phyloP scores from a whole-genome alignment of 2,888 invertebrate species.

The Nomada ferruginata region DNA sequence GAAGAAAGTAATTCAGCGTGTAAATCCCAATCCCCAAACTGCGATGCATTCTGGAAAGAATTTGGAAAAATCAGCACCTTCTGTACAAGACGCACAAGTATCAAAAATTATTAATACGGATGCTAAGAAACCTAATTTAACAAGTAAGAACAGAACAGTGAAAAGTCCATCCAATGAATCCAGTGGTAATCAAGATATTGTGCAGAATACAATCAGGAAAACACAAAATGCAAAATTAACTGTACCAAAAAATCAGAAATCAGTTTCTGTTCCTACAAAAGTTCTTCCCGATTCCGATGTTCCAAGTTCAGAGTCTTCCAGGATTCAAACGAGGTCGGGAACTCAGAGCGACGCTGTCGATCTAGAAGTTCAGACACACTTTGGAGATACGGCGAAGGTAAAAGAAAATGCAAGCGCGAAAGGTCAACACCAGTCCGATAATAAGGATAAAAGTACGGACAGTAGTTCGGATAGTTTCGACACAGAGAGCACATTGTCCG shows the following conservation, averaged over 20 bases:
- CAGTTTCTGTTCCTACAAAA: conserved; percentile 76
- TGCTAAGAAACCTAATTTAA: conserved; percentile 56
- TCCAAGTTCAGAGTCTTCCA: conserved; percentile 82
- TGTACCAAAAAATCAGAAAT: conserved; percentile 67
- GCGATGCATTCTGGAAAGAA: conserved; percentile 53
- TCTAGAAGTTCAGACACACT: conserved; percentile 48
- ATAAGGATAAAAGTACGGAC: conserved; percentile 82
- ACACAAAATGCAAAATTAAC: conserved; percentile 63
- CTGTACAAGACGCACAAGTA: conserved; percentile 66
- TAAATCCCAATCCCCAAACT: conserved; percentile 49
- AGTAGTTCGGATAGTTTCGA: conserved; percentile 73
- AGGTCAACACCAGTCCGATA: conserved; percentile 75
- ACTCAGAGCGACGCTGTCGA: conserved; percentile 70
- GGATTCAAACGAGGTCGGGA: conserved; percentile 81
- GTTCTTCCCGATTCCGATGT: conserved; percentile 80
- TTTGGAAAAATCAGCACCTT: conserved; percentile 58
- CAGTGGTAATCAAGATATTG: conserved; percentile 56
- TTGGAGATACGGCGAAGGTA: conserved; percentile 52
- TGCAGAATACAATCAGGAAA: conserved; percentile 53
- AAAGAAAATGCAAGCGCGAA: conserved; percentile 80
- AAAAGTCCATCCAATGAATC: conserved; percentile 46
- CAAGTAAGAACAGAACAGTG: conserved; percentile 59
- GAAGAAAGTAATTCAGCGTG: conserved; percentile 59
- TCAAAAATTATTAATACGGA: conserved; percentile 63
- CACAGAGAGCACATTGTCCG: conserved; percentile 76